Evolutionary conservation across 2,888 invertebrate genomes (phyloP).

Genomic region (Coleophora deauratella): DNA sequence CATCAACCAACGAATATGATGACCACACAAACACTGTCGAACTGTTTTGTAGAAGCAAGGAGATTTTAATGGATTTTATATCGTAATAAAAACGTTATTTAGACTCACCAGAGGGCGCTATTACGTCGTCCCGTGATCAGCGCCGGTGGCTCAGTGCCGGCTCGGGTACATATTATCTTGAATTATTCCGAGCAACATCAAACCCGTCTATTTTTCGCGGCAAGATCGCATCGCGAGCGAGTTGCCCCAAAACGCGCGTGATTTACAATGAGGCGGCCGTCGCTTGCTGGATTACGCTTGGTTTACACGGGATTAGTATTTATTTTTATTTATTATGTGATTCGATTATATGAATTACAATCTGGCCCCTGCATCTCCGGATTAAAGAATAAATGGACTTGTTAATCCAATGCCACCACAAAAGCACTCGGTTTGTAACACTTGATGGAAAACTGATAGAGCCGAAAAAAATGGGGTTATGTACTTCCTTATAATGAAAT

Average conservation of each 20-base stretch:
- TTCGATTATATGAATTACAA: too few relatives aligned
- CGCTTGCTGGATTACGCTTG: constrained; percentile 44
- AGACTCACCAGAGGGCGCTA: constrained; percentile 59
- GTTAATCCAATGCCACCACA: too few relatives aligned
- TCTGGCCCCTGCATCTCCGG: too few relatives aligned
- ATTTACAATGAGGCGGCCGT: constrained; percentile 28
- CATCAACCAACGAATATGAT: too few relatives aligned
- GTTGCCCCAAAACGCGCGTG: too few relatives aligned
- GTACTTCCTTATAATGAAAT: too few relatives aligned
- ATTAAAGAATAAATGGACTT: too few relatives aligned
- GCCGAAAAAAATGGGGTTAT: too few relatives aligned
- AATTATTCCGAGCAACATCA: constrained; percentile 60
- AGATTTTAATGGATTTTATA: constrained; percentile 13
- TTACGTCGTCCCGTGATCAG: constrained; percentile 41
- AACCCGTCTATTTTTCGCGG: constrained; percentile 67
- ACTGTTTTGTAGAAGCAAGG: constrained; percentile 33
- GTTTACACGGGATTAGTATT: constrained; percentile 4
- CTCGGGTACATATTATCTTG: constrained; percentile 43
- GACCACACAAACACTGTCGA: too few relatives aligned
- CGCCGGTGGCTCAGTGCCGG: constrained; percentile 46
- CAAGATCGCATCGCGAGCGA: constrained; percentile 27
- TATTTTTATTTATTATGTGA: constrained; percentile 46
- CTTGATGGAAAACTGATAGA: too few relatives aligned
- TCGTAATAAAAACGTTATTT: constrained; percentile 3
- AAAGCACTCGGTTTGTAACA: too few relatives aligned